Conservation (phyloP, 2,888 invertebrate species). For the Chesias legatella region DNA sequence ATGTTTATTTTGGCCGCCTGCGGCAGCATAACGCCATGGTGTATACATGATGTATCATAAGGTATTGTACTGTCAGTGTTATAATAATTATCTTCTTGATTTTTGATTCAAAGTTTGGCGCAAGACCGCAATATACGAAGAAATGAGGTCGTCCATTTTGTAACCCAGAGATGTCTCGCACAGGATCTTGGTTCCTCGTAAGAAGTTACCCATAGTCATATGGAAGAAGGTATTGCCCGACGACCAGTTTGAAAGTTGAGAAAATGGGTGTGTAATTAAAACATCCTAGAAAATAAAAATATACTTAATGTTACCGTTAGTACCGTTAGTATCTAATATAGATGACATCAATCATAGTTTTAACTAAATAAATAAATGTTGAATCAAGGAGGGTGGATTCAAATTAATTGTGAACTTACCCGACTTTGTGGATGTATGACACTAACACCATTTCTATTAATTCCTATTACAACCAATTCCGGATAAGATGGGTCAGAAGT, state of each 20-base stretch:
- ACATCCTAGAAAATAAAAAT: slow-evolving; percentile 82
- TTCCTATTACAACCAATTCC: slow-evolving; percentile 92
- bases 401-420: slow-evolving; percentile 67
- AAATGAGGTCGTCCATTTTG: slow-evolving; percentile 97
- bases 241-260: slow-evolving; percentile 96
- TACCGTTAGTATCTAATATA: no score
- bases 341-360: slow-evolving; percentile 5
- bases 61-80: not conserved
- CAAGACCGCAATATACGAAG: slow-evolving; percentile 89
- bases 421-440: slow-evolving; percentile 93
- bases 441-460: slow-evolving; percentile 94
- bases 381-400: not conserved
- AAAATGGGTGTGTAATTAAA: slow-evolving; percentile 91
- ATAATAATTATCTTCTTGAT: slow-evolving; percentile 20
- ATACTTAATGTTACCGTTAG: slow-evolving; percentile 7
- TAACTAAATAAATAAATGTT: no score
- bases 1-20: no score
- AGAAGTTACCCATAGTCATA: slow-evolving; percentile 96
- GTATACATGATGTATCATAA: no score
- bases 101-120: slow-evolving; percentile 58
- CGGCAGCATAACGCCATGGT: no score
- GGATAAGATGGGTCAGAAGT: slow-evolving; percentile 93
- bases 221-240: slow-evolving; percentile 97
- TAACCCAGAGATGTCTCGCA: slow-evolving; percentile 96
- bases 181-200: slow-evolving; percentile 91